These are phyloP conservation scores for Cebidichthys violaceus DNA, from an alignment of 2,113 vertebrate genomes.

Conservation along the genomic window DNA sequence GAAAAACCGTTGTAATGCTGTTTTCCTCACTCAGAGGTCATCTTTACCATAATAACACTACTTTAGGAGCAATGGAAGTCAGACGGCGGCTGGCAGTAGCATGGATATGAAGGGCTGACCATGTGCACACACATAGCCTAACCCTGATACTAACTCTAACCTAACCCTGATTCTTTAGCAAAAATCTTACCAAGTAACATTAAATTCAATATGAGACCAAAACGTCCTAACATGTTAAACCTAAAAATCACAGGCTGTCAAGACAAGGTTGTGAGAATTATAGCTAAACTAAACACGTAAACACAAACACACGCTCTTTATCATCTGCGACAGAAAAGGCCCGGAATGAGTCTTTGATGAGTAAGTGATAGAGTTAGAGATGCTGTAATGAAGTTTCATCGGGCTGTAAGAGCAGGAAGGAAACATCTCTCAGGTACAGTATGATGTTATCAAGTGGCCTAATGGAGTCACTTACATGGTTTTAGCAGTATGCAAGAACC, in stretches of 20 bases:
- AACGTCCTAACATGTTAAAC: neutral
- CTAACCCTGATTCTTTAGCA: neutral
- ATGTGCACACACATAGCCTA: too few relatives aligned
- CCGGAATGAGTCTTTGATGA: conserved; percentile 63
- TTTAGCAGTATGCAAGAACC: conserved; percentile 58
- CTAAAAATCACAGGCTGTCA: neutral
- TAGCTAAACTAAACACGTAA: neutral
- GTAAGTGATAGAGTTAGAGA: conserved; percentile 60
- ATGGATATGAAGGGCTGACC: too few relatives aligned
- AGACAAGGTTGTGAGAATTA: neutral
- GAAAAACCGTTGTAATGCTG: too few relatives aligned
- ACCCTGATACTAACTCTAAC: neutral
- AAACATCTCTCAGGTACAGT: conserved; percentile 75
- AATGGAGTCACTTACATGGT: conserved; percentile 77
- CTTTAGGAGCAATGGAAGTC: too few relatives aligned
- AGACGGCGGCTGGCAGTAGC: too few relatives aligned
- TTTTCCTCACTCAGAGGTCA: too few relatives aligned
- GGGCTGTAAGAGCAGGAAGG: conserved; percentile 78
- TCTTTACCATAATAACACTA: too few relatives aligned
- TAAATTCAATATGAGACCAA: neutral
- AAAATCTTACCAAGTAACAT: neutral
- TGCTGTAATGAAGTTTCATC: conserved; percentile 75
- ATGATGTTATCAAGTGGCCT: conserved; percentile 77
- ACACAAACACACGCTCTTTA: neutral
- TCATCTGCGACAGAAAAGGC: conserved; percentile 52